Conservation (phyloP, 2,888 invertebrate genomes). For the Rhogogaster chlorosoma region DNA sequence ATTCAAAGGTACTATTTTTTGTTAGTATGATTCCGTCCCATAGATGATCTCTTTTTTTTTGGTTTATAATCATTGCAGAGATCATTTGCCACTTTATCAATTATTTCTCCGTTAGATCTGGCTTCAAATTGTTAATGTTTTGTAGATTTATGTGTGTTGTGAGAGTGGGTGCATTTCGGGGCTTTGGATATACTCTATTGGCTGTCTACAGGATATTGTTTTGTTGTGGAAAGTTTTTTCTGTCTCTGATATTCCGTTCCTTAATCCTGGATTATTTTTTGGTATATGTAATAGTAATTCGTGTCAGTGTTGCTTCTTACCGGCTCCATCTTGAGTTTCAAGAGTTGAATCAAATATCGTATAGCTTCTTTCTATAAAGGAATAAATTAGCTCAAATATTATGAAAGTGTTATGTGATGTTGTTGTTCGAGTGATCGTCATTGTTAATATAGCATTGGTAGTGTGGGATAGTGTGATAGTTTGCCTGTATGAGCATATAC, state of each 20-base stretch:
- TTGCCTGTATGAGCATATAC: not conserved
- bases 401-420: conserved; percentile 12
- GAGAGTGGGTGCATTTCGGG: not conserved
- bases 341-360: not conserved
- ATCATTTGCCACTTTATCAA: not conserved
- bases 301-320: conserved; percentile 48
- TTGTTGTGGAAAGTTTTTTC: not conserved
- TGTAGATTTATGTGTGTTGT: not conserved
- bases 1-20: not conserved
- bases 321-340: conserved; percentile 1
- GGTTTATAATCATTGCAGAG: not conserved
- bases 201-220: not conserved
- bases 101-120: not conserved
- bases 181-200: not conserved
- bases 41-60: not conserved
- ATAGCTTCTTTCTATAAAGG: conserved; percentile 40
- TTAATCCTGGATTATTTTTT: not conserved
- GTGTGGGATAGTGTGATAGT: conserved; percentile 22
- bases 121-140: conserved; percentile 16
- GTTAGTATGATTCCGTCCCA: not conserved
- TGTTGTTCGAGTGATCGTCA: not conserved
- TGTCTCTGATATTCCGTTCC: not conserved
- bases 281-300: conserved; percentile 11
- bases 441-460: not conserved
- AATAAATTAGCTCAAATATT: conserved; percentile 33